Evolutionary conservation across 2,797 vertebrate species (phyloP).

Genomic region (Tragopan temminckii): DNA sequence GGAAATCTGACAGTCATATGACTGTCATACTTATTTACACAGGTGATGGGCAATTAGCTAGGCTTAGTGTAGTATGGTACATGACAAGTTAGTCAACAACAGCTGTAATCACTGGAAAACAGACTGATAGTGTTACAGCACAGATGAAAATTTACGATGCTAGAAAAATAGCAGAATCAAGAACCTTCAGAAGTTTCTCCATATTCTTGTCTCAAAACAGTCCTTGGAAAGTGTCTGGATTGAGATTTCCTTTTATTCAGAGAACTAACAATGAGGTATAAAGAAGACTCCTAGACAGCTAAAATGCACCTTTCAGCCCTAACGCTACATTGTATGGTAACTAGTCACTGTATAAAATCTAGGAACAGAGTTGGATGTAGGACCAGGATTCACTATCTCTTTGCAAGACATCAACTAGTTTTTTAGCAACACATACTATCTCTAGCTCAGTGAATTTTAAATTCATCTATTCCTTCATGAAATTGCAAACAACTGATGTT

Average conservation of each 20-base stretch:
- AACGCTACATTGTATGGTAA: too few species aligned
- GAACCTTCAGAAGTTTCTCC: neutral
- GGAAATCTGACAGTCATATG: neutral
- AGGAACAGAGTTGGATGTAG: neutral
- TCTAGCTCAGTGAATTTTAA: neutral
- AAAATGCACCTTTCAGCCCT: neutral
- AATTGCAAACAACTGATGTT: neutral
- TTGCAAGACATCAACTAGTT: neutral
- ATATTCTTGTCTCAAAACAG: neutral
- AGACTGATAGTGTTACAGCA: neutral
- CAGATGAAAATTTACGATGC: neutral
- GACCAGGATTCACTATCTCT: neutral
- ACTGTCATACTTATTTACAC: neutral
- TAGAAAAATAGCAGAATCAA: neutral
- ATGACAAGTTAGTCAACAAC: neutral
- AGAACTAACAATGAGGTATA: neutral
- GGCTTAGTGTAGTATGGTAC: accelerated
- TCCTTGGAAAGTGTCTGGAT: neutral
- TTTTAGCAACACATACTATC: neutral
- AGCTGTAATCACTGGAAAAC: neutral
- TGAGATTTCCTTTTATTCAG: neutral
- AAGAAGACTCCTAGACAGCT: neutral
- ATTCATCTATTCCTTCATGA: neutral
- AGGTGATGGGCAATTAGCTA: neutral
- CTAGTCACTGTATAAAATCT: neutral